Base-by-base conservation (phyloP, 2,888 invertebrate genomes). In the Seladonia tumulorum region DNA sequence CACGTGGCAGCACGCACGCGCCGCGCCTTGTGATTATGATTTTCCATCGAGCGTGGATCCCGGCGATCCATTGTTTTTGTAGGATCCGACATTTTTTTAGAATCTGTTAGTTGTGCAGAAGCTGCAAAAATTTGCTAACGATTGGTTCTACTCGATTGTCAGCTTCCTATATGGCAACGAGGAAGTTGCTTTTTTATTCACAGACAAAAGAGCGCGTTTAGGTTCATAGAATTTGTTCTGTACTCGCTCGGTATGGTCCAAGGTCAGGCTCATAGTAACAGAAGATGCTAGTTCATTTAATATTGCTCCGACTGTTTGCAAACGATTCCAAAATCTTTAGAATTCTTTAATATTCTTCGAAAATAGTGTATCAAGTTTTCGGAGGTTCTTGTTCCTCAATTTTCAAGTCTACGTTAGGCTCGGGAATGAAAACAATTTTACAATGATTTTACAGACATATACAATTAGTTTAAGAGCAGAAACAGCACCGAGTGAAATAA, bases 11-110 rank as follows among this genome's bases (percentile, higher is more conserved):
- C 7, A 70, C 71, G 60, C 25, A 45, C 1, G 49, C 73, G 53
- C 53, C 71, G 39, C 49, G 49, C 25, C 60, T 29, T 63, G 2
- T 74, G 78, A 84, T 83, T 84, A 85, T 29, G n/a, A 57, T 18
- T 39, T 3, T 47, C 47, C 47, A 22, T 29, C 47, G 22, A 5
- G 72, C 35, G 25, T 45, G 72, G 49, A 18, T 39, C 57, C n/a
- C 57, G 29, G 42, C 45, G 18, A 78, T 74, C n/a, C 53, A 66
- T 72, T 53, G 45, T 76, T 82, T 66, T 60, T 72, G 53, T 7
- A 25, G 42, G 60, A 82, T 66, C 79, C 29, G 5, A 2, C 3
- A 5, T 39, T 49, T 49, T 18, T 18, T 16, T 18, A 1, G 60
- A 25, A 29, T 63, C 29, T 29, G 18, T 39, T 57, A 74, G 57